phyloP scores from a whole-genome alignment of 2,888 invertebrate species.

The Ormyrus thymus region DNA sequence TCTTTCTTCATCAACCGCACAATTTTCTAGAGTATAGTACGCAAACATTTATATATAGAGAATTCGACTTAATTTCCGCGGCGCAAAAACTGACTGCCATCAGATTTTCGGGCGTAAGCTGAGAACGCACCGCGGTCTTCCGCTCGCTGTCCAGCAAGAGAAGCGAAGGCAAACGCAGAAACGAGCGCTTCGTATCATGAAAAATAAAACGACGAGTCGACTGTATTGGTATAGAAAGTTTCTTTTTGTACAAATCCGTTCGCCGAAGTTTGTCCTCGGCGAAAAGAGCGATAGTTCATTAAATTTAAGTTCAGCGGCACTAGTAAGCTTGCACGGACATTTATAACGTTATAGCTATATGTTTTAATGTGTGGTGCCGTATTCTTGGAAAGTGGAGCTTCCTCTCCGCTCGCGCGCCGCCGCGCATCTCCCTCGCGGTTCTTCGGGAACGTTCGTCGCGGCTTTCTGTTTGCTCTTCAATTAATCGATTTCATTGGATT shows the following conservation, averaged over 20 bases:
- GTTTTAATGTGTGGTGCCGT: constrained; percentile 39
- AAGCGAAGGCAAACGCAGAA: constrained; percentile 22
- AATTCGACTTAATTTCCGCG: too few relatives aligned
- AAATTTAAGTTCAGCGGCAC: constrained; percentile 68
- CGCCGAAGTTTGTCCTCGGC: constrained; percentile 58
- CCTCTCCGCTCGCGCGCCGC: constrained; percentile 13
- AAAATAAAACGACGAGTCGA: constrained; percentile 40
- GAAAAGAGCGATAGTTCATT: constrained; percentile 58
- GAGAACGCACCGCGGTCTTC: constrained; percentile 26
- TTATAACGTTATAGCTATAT: constrained; percentile 43
- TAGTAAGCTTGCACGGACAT: constrained; percentile 75
- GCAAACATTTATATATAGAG: background rate
- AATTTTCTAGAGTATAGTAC: background rate
- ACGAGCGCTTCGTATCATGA: constrained; percentile 15
- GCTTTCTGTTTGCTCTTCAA: too few relatives aligned
- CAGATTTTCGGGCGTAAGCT: too few relatives aligned
- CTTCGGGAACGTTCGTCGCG: background rate
- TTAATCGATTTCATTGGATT: too few relatives aligned
- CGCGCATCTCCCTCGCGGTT: background rate
- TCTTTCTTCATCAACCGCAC: background rate
- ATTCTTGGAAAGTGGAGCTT: constrained; percentile 41
- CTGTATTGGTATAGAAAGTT: constrained; percentile 52
- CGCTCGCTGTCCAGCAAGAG: background rate
- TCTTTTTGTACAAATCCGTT: constrained; percentile 47
- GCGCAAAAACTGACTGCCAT: too few relatives aligned